These are phyloP conservation scores for Drosophila trichaetosa DNA, from an alignment of 2,888 invertebrate species.

Conservation along the genomic window DNA sequence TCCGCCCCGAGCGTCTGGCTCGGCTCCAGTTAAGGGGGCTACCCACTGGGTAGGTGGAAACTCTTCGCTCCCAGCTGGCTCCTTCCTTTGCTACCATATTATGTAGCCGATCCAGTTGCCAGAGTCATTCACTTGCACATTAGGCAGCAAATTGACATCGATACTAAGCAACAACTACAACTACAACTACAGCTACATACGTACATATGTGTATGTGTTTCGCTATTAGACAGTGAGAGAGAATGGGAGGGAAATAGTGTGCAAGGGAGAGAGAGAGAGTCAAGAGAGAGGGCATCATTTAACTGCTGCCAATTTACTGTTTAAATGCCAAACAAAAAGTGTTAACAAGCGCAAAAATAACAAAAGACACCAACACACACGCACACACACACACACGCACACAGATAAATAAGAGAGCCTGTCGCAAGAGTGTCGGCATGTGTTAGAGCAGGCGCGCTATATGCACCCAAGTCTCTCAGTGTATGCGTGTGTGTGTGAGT, in stretches of 20 bases:
- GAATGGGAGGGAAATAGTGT: conserved; percentile 16
- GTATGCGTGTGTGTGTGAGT: conserved; percentile 33
- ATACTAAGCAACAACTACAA: conserved; percentile 52
- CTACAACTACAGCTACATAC: not conserved
- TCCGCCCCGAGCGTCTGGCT: conserved; percentile 28
- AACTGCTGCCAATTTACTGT: conserved; percentile 84
- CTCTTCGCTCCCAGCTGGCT: conserved; percentile 7
- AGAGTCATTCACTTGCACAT: conserved; percentile 77
- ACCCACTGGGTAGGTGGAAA: not conserved
- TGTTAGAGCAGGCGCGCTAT: conserved; percentile 52
- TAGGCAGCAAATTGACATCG: conserved; percentile 82
- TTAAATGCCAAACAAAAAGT: conserved; percentile 84
- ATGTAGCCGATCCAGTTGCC: conserved; percentile 46
- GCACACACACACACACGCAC: conserved; percentile 8
- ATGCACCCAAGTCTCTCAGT: conserved; percentile 24
- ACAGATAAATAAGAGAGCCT: conserved; percentile 9
- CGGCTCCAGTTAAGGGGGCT: conserved; percentile 10
- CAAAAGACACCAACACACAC: conserved; percentile 63
- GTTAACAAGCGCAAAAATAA: conserved; percentile 73
- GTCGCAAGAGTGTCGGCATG: conserved; percentile 2
- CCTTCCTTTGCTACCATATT: conserved; percentile 19
- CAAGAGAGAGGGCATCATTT: conserved; percentile 72
- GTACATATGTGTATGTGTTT: not conserved
- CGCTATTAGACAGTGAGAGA: not conserved
- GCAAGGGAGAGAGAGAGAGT: conserved; percentile 14